Evolutionary conservation across 2,888 invertebrate species (phyloP).

Genomic region (Xylocampa areola): DNA sequence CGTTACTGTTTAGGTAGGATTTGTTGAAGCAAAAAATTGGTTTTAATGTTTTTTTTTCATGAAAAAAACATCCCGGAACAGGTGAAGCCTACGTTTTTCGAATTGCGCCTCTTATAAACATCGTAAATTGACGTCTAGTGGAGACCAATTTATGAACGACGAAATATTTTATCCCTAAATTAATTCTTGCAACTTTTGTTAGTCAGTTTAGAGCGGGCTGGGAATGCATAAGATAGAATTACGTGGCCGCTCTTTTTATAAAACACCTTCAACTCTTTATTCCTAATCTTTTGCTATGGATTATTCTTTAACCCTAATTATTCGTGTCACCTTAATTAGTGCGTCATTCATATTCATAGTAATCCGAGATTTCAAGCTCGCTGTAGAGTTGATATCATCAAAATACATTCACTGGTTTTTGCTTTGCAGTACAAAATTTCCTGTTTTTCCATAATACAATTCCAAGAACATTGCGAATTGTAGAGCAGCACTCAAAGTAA

Average conservation of each 20-base stretch:
- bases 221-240: too few relatives aligned
- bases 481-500: constrained; percentile 73
- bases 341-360: background rate
- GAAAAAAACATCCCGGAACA: constrained; percentile 55
- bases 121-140: constrained; percentile 71
- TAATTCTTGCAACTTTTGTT: too few relatives aligned
- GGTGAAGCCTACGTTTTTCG: constrained; percentile 56
- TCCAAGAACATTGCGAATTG: constrained; percentile 71
- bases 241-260: too few relatives aligned
- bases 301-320: too few relatives aligned
- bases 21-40: constrained; percentile 24
- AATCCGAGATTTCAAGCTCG: constrained; percentile 1
- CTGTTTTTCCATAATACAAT: constrained; percentile 54
- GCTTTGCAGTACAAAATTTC: constrained; percentile 27
- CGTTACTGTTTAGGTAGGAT: constrained; percentile 22
- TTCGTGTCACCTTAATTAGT: background rate
- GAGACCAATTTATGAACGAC: too few relatives aligned
- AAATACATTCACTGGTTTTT: constrained; percentile 31
- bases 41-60: constrained; percentile 36
- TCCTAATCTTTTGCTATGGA: too few relatives aligned
- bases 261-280: too few relatives aligned
- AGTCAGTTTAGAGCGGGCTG: too few relatives aligned
- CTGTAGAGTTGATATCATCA: constrained; percentile 16
- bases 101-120: constrained; percentile 66
- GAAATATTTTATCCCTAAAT: too few relatives aligned